These are phyloP conservation scores for Chelonus formosanus DNA, from an alignment of 2,888 invertebrate genomes.

Conservation along the genomic window DNA sequence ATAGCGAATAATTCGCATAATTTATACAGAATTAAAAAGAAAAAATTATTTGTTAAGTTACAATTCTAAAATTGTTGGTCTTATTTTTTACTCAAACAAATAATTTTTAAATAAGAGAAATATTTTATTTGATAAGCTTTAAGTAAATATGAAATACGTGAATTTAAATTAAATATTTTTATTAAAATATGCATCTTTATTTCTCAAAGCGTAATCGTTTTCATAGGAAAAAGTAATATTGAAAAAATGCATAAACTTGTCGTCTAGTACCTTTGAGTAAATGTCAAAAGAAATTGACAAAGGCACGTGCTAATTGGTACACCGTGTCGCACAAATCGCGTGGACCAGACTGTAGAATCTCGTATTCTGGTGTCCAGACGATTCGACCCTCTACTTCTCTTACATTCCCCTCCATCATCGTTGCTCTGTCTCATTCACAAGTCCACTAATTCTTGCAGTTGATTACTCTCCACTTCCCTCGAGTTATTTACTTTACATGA, in stretches of 20 bases:
- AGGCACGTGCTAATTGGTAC: slow-evolving; percentile 51
- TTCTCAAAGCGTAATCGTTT: no score
- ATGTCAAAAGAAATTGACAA: slow-evolving; percentile 35
- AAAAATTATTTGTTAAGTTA: no score
- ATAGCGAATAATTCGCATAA: no score
- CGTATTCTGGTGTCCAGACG: slow-evolving; percentile 51
- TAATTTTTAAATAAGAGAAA: no score
- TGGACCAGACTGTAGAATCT: slow-evolving; percentile 43
- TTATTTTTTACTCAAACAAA: no score
- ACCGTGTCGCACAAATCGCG: slow-evolving; percentile 50
- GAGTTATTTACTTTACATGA: not conserved
- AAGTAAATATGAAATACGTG: no score
- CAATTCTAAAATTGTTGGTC: no score
- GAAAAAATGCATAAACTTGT: no score
- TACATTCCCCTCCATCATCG: slow-evolving; percentile 8
- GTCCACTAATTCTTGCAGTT: not conserved
- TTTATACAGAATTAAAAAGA: no score
- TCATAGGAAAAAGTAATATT: not conserved
- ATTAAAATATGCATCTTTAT: no score
- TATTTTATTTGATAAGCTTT: no score
- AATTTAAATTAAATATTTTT: no score
- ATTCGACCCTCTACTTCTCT: slow-evolving; percentile 45
- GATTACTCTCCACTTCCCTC: not conserved
- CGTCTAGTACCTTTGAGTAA: slow-evolving; percentile 19
- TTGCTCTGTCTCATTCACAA: slow-evolving; percentile 11